These are phyloP conservation scores for Drosophila paranaensis DNA, from an alignment of 2,888 invertebrate genomes.

Conservation along the genomic window DNA sequence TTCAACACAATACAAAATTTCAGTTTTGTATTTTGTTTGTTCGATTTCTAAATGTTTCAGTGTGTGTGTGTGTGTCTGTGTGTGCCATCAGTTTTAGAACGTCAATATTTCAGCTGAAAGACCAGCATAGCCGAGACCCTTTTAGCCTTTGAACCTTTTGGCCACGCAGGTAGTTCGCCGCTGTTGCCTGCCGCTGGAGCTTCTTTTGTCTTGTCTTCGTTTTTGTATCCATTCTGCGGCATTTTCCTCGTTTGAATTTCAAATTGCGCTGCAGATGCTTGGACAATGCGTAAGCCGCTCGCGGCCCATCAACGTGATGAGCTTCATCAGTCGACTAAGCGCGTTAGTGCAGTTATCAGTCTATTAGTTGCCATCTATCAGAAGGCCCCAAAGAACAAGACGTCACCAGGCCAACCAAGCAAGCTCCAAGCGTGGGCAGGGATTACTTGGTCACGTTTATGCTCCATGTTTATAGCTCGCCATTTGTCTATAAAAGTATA, in stretches of 20 bases:
- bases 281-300: constrained; percentile 72
- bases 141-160: constrained; percentile 77
- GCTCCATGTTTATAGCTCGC: constrained; percentile 42
- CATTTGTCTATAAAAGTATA: constrained; percentile 36
- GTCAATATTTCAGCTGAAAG: constrained; percentile 58
- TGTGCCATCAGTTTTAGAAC: constrained; percentile 26
- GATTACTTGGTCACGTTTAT: constrained; percentile 41
- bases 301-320: constrained; percentile 38
- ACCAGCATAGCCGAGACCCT: constrained; percentile 54
- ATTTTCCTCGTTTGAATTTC: constrained; percentile 63
- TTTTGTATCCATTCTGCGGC: constrained; percentile 18
- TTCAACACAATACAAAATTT: constrained; percentile 53
- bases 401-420: not conserved
- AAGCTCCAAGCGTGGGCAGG: constrained; percentile 41
- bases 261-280: constrained; percentile 65
- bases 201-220: constrained; percentile 64
- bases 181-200: constrained; percentile 25
- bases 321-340: constrained; percentile 58
- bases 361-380: constrained; percentile 67
- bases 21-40: constrained; percentile 59
- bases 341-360: constrained; percentile 77
- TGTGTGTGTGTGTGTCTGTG: constrained; percentile 4
- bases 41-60: constrained; percentile 56
- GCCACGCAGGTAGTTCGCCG: constrained; percentile 65
- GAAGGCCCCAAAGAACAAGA: constrained; percentile 15